Evolutionary conservation across 2,888 invertebrate genomes (phyloP), one percentile per base, ranked within the genome.

Genomic region (Meteorus cinctellus): DNA sequence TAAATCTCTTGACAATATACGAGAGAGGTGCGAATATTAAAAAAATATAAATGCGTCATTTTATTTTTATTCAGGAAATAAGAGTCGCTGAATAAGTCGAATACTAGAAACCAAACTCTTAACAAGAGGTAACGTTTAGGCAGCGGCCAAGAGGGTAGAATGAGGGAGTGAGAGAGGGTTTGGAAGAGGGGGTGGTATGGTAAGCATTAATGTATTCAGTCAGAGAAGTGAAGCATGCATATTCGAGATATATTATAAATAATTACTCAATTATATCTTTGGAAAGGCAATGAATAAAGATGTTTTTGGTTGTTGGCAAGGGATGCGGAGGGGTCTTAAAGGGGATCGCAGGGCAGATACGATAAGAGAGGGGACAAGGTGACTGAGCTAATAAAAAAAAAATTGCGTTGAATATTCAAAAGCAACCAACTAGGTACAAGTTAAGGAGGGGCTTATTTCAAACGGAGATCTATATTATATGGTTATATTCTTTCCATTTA

Each of bases 161-260:
- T 92, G 92, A 92, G 92, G 92, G 92, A 92, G 92, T 92, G 92
- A 92, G 92, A 92, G 91, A 91, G 91, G 91, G 90, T 89, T 78
- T 79, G 79, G 81, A 80, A 80, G 83, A 81, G 78, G 84, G 82
- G 84, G 86, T 86, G 85, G 88, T 87, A 87, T 86, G 85, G 89
- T 86, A 87, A 86, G 87, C 87, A 84, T 86, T 89, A 89, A 89
- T 89, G 83, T 88, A 89, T 89, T 89, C 89, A 84, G 84, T 82
- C 82, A 84, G 85, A 88, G 88, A 88, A 89, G 88, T 88, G 88
- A 89, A 89, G 88, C 89, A 89, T 89, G 89, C 89, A 89, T 89
- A 89, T 89, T 89, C 89, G 88, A 89, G 89, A 89, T 89, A 89
- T 89, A 89, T 89, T 89, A 89, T 89, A 89, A 89, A 89, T 89